These are phyloP conservation scores for Halichoerus grypus DNA, from an alignment of 2,113 vertebrate species.

Conservation along the genomic window DNA sequence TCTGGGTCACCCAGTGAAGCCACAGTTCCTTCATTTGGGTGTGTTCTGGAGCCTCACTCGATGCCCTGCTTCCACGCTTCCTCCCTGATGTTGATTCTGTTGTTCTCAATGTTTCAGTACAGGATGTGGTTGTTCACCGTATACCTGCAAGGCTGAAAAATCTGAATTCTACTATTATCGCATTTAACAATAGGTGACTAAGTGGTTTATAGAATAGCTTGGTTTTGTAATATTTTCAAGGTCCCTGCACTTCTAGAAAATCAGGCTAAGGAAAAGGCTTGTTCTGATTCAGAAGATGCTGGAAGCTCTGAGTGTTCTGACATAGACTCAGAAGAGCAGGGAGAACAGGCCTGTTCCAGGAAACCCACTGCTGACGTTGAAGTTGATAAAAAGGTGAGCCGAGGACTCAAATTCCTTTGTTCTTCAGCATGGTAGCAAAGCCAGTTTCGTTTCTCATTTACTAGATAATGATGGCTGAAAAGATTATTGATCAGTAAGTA, in stretches of 20 bases:
- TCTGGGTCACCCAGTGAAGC: neutral
- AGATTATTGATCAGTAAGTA: neutral
- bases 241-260: conserved; percentile 94
- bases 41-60: neutral
- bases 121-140: neutral
- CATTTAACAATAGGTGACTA: neutral
- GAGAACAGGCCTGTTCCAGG: conserved; percentile 69
- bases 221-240: conserved; percentile 83
- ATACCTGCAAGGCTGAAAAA: neutral
- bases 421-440: neutral
- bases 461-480: neutral
- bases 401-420: neutral
- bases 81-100: neutral
- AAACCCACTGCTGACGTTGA: conserved; percentile 77
- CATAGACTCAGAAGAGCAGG: conserved; percentile 80
- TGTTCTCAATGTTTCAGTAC: neutral
- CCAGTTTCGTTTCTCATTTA: neutral
- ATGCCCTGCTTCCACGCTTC: neutral
- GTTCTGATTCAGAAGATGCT: conserved; percentile 86
- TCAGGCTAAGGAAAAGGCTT: conserved; percentile 51
- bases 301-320: conserved; percentile 83
- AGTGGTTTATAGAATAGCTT: neutral
- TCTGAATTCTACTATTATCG: neutral
- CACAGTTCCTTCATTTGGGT: neutral
- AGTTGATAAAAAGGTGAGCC: conserved; percentile 93